Base-by-base conservation (phyloP, 2,797 vertebrate species). In the Psittacula echo region DNA sequence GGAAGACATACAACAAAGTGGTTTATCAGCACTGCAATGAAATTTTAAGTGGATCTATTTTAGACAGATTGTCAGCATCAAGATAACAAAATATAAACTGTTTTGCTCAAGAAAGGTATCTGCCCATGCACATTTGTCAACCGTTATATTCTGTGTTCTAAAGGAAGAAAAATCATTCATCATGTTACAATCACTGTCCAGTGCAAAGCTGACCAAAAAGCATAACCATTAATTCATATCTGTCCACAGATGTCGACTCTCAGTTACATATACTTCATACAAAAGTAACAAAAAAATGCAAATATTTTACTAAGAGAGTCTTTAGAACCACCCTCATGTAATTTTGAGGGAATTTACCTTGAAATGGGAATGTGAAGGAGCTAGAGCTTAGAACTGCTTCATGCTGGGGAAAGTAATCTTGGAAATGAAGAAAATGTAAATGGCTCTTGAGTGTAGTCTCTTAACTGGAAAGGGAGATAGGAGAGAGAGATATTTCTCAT, bases 191-290 rank as follows among this genome's bases (percentile, higher is more conserved):
- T 87, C 82, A 73, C 74, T 94, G 88, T 94, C 85, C 72, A 94
- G 29, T 53, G 39, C 56, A 93, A 89, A 87, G 86, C 67, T 90
- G 74, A 85, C 91, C 50, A 90, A 71, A 77, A 90, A 34, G 60
- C 39, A 47, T 89, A 95, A 91, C 80, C 74, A 93, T 96, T 94
- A 90, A 96, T 95, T 96, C 44, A n/a, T 81, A 85, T 89, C 85
- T 94, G 71, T 93, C 34, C 10, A 19, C 29, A 80, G 76, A 48
- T 48, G 32, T 91, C 71, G 91, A 17, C n/a, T 65, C 29, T 83
- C 75, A 95, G 53, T 72, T 82, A 23, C 6, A 18, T 54, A 15
- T 42, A 39, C 27, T 67, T 94, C 42, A 7, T 71, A 53, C 13
- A 32, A 89, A 81, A 87, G 79, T 39, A 94, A 45, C 60, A 85